Percentiles rank a stretch among this genome's conserved stretches.
These are phyloP conservation scores for Hybognathus amarus DNA, from an alignment of 2,797 vertebrate species.

Conservation along the genomic window DNA sequence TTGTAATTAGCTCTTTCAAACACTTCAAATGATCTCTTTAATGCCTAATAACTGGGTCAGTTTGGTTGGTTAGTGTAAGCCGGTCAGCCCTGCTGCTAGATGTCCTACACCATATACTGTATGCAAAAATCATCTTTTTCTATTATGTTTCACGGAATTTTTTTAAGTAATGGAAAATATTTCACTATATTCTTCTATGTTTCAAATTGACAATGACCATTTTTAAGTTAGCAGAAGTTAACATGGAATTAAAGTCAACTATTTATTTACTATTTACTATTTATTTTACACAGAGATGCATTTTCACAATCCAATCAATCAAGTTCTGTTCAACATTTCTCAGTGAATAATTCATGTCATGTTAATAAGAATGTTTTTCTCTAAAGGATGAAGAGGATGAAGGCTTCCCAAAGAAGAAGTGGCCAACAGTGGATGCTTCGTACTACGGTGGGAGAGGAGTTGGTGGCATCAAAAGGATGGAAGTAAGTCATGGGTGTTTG, in stretches of 20 bases:
- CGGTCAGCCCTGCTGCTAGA: background rate
- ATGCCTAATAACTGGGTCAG: background rate
- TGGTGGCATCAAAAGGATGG: constrained; percentile 98
- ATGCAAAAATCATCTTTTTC: background rate
- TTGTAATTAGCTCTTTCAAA: background rate
- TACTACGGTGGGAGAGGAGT: constrained; percentile 96
- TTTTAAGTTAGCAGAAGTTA: background rate
- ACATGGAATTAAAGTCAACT: background rate
- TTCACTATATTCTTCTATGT: background rate
- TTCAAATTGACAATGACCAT: background rate
- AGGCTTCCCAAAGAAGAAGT: constrained; percentile 91
- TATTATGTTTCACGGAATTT: background rate
- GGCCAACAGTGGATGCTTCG: constrained; percentile 97
- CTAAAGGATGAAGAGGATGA: constrained; percentile 93
- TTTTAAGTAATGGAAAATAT: background rate
- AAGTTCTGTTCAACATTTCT: background rate
- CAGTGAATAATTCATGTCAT: background rate
- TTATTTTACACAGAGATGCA: too few species aligned
- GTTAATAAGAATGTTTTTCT: background rate
- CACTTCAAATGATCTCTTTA: background rate
- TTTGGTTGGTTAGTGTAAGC: background rate
- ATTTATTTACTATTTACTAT: background rate
- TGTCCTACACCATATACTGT: background rate
- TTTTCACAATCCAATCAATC: background rate
- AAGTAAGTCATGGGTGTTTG: constrained; percentile 75